phyloP scores from a whole-genome alignment of 2,113 vertebrate genomes.

The Piprites chloris region DNA sequence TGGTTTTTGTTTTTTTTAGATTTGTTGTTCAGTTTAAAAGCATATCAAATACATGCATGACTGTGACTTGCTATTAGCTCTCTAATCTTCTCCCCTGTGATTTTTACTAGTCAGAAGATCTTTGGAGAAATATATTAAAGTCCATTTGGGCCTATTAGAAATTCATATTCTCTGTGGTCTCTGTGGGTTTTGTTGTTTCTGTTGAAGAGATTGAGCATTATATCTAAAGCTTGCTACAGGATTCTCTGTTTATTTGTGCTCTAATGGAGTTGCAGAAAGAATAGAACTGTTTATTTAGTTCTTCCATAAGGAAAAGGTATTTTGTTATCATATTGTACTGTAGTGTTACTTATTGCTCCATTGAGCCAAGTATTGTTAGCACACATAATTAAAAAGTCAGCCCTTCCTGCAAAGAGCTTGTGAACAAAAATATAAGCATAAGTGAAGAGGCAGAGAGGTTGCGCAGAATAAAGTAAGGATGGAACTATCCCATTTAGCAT shows the following conservation, averaged over 20 bases:
- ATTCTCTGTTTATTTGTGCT: conserved; percentile 31
- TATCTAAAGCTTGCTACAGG: neutral
- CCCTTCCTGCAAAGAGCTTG: neutral
- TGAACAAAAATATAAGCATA: neutral
- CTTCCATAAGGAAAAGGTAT: neutral
- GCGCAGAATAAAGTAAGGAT: neutral
- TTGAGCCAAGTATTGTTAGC: neutral
- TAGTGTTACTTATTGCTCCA: neutral
- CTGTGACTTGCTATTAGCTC: conserved; percentile 28
- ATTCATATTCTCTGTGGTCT: conserved; percentile 33
- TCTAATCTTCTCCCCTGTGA: conserved; percentile 17
- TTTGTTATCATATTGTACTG: neutral
- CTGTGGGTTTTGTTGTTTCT: conserved; percentile 20
- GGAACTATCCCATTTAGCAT: neutral
- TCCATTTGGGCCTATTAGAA: conserved; percentile 55
- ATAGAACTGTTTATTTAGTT: conserved; percentile 22
- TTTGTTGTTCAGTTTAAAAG: conserved; percentile 44
- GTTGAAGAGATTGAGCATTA: neutral
- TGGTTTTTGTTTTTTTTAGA: conserved; percentile 11
- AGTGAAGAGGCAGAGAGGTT: neutral
- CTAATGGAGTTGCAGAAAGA: neutral
- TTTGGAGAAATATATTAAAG: conserved; percentile 40
- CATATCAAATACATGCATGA: neutral
- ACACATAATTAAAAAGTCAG: conserved; percentile 1
- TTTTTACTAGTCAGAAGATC: neutral